Evolutionary conservation across 2,113 vertebrate species (phyloP).

Genomic region (Nycticorax nycticorax): DNA sequence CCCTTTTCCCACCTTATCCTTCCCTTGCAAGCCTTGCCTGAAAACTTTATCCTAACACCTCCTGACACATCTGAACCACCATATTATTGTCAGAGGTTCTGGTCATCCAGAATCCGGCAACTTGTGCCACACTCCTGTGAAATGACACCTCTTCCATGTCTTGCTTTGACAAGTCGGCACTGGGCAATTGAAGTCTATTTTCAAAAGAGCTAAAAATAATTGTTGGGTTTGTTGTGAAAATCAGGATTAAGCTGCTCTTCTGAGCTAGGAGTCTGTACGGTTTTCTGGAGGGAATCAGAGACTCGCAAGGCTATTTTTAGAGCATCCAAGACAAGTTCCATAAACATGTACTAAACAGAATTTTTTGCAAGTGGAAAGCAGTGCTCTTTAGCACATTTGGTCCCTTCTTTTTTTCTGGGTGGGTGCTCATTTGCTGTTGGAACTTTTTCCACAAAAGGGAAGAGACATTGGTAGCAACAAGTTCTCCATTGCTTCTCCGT

Average conservation of each 20-base stretch:
- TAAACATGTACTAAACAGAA: slow-evolving; percentile 49
- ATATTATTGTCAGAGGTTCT: background rate
- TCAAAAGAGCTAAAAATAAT: slow-evolving; percentile 73
- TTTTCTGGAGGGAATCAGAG: slow-evolving; percentile 58
- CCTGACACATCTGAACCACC: background rate
- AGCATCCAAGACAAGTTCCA: slow-evolving; percentile 29
- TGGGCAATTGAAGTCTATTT: slow-evolving; percentile 63
- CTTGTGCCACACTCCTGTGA: background rate
- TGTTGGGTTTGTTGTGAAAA: slow-evolving; percentile 66
- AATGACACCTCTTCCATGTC: background rate
- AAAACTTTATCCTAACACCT: background rate
- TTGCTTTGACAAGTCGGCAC: slow-evolving; percentile 42
- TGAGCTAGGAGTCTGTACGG: slow-evolving; percentile 55
- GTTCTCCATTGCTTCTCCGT: background rate
- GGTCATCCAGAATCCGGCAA: background rate
- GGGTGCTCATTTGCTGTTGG: slow-evolving; percentile 28
- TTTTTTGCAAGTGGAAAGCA: background rate
- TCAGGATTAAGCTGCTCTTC: slow-evolving; percentile 43
- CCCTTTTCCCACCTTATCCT: background rate
- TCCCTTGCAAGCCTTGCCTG: background rate
- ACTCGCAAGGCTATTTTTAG: slow-evolving; percentile 62
- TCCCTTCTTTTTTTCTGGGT: background rate
- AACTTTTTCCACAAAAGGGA: background rate
- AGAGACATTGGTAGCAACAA: background rate
- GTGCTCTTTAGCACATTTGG: background rate